Base-by-base conservation (phyloP, 1,140 invertebrate species). In the Meloidogyne exigua region DNA sequence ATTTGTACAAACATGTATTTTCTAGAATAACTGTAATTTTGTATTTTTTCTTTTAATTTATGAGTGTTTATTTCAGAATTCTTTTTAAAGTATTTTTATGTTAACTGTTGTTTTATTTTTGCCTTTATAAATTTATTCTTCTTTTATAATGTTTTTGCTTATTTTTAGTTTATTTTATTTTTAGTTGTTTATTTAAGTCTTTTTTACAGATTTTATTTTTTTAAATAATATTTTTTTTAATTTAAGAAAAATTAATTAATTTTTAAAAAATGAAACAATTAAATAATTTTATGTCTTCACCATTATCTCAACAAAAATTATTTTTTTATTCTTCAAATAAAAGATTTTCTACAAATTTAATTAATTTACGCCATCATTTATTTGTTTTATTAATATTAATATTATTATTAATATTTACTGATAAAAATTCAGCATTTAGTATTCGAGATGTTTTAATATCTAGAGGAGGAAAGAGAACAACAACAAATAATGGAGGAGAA, bases 391-490 rank as follows among this genome's bases (percentile, higher is more conserved):
- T 57, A 57, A 57, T 57, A 42, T 68, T 36, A 42, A n/a, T 68
- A 32, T 32, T 32, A 32, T 68, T 32, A 21, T n/a, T 68, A 32
- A n/a, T 42, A 32, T 42, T 68, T 42, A 68, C 66, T 68, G 66
- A 32, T 21, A 68, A 68, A 68, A 42, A 68, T 68, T 68, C 66
- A 68, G 39, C 39, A 21, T 32, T 68, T 68, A 68, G 66, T 42
- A 68, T 68, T 18, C 21, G 66, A n/a, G 66, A 68, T 32, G 28
- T 68, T 32, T 18, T 68, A 7, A 18, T 36, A 32, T 2, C 28
- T 18, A 32, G 66, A 21, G 42, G 72, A 4, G 72, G 72, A 2
- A 74, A 74, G 26, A 74, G 72, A 13, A 74, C 63, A 36, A 44
- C 44, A 11, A n/a, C n/a, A n/a, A n/a, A n/a, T n/a, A 44, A 18